phyloP scores from a whole-genome alignment of 30 jellyfish, hydroid and myxozoan species.

The Sanderia malayensis region DNA sequence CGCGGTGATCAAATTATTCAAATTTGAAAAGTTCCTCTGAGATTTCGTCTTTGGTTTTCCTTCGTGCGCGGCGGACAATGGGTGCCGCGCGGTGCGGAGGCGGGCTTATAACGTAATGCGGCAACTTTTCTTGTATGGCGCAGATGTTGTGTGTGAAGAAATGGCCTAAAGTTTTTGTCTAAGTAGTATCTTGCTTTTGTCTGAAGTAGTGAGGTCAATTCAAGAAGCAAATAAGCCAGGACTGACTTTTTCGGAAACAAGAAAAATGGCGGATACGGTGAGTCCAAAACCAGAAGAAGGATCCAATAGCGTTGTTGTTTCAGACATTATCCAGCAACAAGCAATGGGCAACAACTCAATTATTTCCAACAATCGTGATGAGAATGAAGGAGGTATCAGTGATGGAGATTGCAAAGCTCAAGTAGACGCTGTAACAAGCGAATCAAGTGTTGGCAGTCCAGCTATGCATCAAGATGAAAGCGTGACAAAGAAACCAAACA shows the following conservation, averaged over 20 bases:
- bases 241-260: neutral
- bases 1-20: no score
- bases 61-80: no score
- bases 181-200: neutral
- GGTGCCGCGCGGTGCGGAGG: no score
- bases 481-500: slow-evolving; percentile 10
- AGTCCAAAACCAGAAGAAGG: neutral
- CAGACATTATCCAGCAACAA: neutral
- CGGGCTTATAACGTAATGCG: no score
- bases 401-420: neutral
- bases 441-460: slow-evolving; percentile 80
- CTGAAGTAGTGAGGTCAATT: no score
- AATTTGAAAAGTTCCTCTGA: no score
- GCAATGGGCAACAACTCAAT: neutral
- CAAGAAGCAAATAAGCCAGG: no score
- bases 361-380: neutral
- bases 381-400: neutral
- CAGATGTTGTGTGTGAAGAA: no score
- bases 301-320: neutral
- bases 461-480: slow-evolving; percentile 57
- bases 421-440: slow-evolving; percentile 65
- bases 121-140: no score
- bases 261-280: neutral
- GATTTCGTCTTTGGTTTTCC: no score
- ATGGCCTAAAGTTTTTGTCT: neutral